Percentiles rank a stretch among this genome's conserved stretches.
These are phyloP conservation scores for Halictus ligatus DNA, from an alignment of 2,888 invertebrate genomes.

Conservation along the genomic window DNA sequence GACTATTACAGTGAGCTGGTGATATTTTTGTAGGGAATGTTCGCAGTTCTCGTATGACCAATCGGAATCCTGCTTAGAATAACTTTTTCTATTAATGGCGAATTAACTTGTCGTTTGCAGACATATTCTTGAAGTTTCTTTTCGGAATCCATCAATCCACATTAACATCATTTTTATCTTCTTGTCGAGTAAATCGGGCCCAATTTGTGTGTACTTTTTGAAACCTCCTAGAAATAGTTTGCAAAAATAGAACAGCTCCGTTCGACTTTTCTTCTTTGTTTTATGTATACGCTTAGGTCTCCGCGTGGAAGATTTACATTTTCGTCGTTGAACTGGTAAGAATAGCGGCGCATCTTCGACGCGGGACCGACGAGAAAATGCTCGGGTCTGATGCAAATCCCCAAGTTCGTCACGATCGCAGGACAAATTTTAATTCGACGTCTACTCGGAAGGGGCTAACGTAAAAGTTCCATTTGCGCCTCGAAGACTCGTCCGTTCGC, in stretches of 20 bases:
- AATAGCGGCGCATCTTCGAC: slow-evolving; percentile 44
- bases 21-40: not conserved
- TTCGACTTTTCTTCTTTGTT: not conserved
- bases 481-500: slow-evolving; percentile 17
- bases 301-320: slow-evolving; percentile 37
- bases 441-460: slow-evolving; percentile 62
- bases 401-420: slow-evolving; percentile 48
- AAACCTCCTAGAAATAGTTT: not conserved
- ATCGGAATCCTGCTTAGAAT: not conserved
- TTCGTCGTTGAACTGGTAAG: slow-evolving; percentile 40
- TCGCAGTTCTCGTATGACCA: no score
- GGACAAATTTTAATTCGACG: slow-evolving; percentile 75
- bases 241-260: not conserved
- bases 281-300: not conserved
- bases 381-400: slow-evolving; percentile 68
- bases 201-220: accelerated
- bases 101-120: not conserved
- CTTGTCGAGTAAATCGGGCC: not conserved
- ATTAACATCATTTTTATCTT: not conserved
- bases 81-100: not conserved
- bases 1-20: not conserved
- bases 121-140: not conserved
- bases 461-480: slow-evolving; percentile 37
- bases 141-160: not conserved
- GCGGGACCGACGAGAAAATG: slow-evolving; percentile 51